phyloP scores from a whole-genome alignment of 2,113 vertebrate species.

The Gobiocypris rarus region DNA sequence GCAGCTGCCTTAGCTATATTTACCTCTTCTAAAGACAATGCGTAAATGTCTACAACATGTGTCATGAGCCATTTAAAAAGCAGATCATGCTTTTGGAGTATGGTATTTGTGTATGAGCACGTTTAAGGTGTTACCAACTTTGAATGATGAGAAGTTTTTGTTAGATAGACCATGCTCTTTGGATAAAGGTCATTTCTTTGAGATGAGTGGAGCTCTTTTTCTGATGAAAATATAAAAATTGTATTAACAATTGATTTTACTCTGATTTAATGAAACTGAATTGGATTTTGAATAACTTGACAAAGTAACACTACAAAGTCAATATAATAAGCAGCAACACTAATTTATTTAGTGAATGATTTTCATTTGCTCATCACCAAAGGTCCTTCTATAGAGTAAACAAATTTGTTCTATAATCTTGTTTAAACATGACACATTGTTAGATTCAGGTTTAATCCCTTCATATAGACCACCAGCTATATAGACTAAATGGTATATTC shows the following conservation, averaged over 20 bases:
- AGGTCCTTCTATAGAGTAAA: not conserved
- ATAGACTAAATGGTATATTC: too few species aligned
- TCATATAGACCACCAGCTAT: too few species aligned
- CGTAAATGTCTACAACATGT: slow-evolving; percentile 12
- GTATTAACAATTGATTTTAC: not conserved
- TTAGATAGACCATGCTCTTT: not conserved
- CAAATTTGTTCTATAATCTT: not conserved
- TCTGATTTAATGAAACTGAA: not conserved
- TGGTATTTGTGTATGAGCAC: not conserved
- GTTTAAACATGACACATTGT: not conserved
- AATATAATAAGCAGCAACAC: not conserved
- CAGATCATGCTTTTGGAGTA: slow-evolving; percentile 1
- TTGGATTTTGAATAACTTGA: not conserved
- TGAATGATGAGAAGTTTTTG: not conserved
- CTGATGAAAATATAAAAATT: not conserved
- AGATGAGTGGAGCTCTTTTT: not conserved
- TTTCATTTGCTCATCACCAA: not conserved
- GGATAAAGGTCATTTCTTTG: not conserved
- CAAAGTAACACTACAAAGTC: not conserved
- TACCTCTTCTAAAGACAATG: slow-evolving; percentile 18
- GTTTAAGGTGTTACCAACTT: not conserved
- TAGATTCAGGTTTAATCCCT: not conserved
- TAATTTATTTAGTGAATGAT: not conserved
- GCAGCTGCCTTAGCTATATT: slow-evolving; percentile 26
- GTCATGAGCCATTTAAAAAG: slow-evolving; percentile 5